Base-by-base conservation (phyloP, 2,888 invertebrate species). In the Scaptomyza caliginosa region DNA sequence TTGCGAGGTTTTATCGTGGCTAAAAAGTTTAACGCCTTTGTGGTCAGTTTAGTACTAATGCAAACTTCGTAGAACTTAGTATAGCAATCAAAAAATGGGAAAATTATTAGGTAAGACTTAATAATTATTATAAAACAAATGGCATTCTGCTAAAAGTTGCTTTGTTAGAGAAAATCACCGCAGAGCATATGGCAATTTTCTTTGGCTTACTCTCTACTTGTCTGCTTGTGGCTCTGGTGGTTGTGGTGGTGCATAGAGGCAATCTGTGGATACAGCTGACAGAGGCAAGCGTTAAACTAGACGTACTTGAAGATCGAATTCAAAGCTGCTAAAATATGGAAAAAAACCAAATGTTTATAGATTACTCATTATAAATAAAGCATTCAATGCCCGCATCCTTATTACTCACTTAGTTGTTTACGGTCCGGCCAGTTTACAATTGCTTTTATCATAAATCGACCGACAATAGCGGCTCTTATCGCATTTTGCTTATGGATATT, bases 271-370 rank as follows among this genome's bases (percentile, higher is more conserved):
- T 43, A 4, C 59, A 89, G 23, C 26, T 89, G 39, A 5, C 30
- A n/a, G 89, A 89, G 45, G 78, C 78, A 10, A 67, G 49, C n/a
- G 57, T 76, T 5, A 88, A 83, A 50, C 57, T 88, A 23, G 85
- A 88, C 38, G 70, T 74, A 0, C 71, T 89, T 39, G 89, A 89
- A 55, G 72, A 73, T 11, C 4, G 38, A 42, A n/a, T 10, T 43
- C n/a, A 24, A 16, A 40, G 17, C 16, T n/a, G 16, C 10, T 17
- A 4, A 46, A n/a, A n/a, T 10, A 46, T 19, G 5, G 10, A n/a
- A 13, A 19, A 2, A 30, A 43, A 17, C 16, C n/a, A 39, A 32
- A 3, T 7, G 8, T 19, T 17, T 17, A 16, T 5, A 5, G 8
- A 17, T 21, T 13, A 30, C 5, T 19, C n/a, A 30, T 30, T 32